Base-by-base conservation (phyloP, 2,888 invertebrate species). In the Cephalotes varians region DNA sequence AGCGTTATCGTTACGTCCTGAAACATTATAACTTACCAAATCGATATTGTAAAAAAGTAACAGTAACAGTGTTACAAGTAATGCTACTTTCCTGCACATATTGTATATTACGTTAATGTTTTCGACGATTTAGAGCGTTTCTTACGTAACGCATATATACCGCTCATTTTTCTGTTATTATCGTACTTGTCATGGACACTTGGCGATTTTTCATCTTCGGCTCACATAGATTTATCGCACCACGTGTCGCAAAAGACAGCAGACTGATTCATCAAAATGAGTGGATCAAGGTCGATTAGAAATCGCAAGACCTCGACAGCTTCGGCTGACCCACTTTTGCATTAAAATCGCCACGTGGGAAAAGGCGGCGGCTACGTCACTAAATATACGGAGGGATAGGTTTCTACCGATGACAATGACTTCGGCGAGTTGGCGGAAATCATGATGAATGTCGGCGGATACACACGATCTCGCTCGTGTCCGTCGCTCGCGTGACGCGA, bases 291-390 rank as follows among this genome's bases (percentile, higher is more conserved):
- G 76, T 67, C 84, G 80, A 28, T 81, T 85, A 87, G 82, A 87
- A 31, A 60, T 87, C 86, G 82, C 71, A 87, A 67, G 87, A 87
- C 87, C 86, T 89, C 88, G 90, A 81, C 54, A 54, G 58, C 9
- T 76, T 69, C 58, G 81, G 15, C 76, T 84, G 88, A 86, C 85
- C 83, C 31, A 84, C 74, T 86, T 9, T 40, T 40, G 40, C 12
- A 40, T 12, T 40, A 40, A 87, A 82, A 81, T 72, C 74, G 72
- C 10, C 25, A 21, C 12, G 49, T 37, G 47, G 2, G 58, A 80
- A 82, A 62, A 76, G 44, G 6, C 40, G 7, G 44, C n/a, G 25
- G 67, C 47, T 34, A 56, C 83, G 84, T 86, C 85, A 86, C 85
- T 40, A 28, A 9, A 76, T 80, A 67, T 76, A 84, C 67, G 58